Conservation (phyloP, 2,888 invertebrate genomes). For the Germaria angustata region DNA sequence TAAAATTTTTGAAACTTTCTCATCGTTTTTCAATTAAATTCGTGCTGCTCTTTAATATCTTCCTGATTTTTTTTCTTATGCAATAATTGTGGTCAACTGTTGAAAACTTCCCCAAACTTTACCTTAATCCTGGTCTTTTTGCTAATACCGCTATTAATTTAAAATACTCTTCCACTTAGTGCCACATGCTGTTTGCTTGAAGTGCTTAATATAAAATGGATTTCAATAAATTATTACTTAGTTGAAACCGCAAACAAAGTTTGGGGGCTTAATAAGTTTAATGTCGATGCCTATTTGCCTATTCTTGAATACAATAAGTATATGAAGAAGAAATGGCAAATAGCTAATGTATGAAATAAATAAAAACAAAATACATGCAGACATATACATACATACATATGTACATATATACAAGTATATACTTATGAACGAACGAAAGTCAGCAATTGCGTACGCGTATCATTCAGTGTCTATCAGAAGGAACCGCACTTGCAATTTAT, state of each 20-base stretch:
- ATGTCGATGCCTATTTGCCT: slow-evolving; percentile 13
- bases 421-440: slow-evolving; percentile 7
- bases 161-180: background rate
- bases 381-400: no score
- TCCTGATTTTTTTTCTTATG: no score
- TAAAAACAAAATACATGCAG: background rate
- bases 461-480: slow-evolving; percentile 56
- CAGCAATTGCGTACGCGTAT: slow-evolving; percentile 46
- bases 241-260: slow-evolving; percentile 48
- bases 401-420: no score
- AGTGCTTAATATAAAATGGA: slow-evolving; percentile 43
- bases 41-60: no score
- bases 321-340: background rate
- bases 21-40: no score
- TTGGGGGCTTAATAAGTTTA: slow-evolving; percentile 3
- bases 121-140: background rate
- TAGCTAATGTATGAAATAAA: background rate
- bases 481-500: slow-evolving; percentile 61
- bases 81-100: background rate
- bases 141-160: slow-evolving; percentile 27
- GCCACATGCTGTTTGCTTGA: slow-evolving; percentile 26
- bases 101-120: background rate
- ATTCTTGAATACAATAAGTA: background rate
- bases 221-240: slow-evolving; percentile 59
- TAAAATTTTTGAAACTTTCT: no score